Evolutionary conservation across 2,113 vertebrate genomes (phyloP).

Genomic region (Halcyon malimbica): DNA sequence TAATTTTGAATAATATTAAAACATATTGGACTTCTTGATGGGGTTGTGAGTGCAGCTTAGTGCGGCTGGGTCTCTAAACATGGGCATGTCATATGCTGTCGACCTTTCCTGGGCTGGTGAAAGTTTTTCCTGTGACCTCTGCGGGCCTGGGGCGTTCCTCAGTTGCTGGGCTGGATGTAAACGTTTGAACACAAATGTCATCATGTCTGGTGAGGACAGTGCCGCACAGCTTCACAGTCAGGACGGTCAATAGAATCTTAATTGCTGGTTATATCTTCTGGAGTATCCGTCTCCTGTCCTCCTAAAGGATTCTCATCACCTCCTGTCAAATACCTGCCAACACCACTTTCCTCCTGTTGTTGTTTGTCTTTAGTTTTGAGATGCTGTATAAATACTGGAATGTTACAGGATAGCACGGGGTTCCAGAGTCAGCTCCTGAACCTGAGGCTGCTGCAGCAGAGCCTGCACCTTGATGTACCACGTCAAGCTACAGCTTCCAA

Average conservation of each 20-base stretch:
- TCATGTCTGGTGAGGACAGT: neutral
- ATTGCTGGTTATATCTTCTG: neutral
- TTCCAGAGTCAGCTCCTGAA: neutral
- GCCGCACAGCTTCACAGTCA: neutral
- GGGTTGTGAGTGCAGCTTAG: neutral
- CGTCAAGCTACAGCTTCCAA: neutral
- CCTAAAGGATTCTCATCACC: neutral
- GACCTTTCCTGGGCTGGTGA: too few relatives aligned
- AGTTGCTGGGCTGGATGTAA: neutral
- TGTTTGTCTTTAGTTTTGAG: neutral
- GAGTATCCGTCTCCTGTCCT: neutral
- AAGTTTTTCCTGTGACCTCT: neutral
- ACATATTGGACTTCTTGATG: neutral
- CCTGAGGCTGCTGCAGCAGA: neutral
- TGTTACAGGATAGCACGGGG: neutral
- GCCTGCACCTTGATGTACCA: neutral
- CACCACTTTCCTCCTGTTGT: neutral
- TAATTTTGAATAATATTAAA: neutral
- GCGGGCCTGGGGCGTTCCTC: neutral
- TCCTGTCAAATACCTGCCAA: neutral
- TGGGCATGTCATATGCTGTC: accelerated
- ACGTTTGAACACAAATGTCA: neutral
- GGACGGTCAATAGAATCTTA: neutral
- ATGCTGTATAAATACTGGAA: neutral
- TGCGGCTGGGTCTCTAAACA: neutral